A percentile compares a stretch with the other conserved stretches of the same genome.
Evolutionary conservation across 2,113 vertebrate species (phyloP).

Genomic region (Equus quagga): DNA sequence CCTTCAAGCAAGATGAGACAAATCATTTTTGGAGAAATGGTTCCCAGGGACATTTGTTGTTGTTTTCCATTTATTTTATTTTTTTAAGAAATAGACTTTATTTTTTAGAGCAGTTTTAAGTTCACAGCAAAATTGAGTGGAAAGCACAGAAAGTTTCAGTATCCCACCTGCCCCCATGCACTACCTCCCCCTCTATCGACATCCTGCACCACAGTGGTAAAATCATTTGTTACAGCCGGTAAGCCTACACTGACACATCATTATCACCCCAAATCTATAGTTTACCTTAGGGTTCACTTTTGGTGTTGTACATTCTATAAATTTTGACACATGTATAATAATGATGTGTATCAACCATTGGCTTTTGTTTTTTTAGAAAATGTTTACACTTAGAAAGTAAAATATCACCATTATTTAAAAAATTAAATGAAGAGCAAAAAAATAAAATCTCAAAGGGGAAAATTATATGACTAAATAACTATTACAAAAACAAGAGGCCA

Average conservation of each 20-base stretch:
- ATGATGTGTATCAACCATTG: background rate
- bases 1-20: background rate
- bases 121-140: conserved; percentile 18
- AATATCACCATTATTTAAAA: background rate
- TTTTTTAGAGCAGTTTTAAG: conserved; percentile 22
- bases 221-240: background rate
- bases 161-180: too few species aligned
- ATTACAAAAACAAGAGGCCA: background rate
- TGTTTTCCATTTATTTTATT: background rate
- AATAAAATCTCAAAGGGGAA: conserved; percentile 1
- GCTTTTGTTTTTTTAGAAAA: background rate
- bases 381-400: conserved; percentile 34
- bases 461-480: background rate
- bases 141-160: background rate
- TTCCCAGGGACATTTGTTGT: background rate
- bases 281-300: background rate
- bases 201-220: rapidly evolving
- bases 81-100: background rate
- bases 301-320: background rate
- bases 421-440: conserved; percentile 29
- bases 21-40: background rate
- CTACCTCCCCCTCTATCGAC: rapidly evolving
- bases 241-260: too few species aligned
- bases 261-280: background rate
- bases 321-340: background rate